phyloP scores from a whole-genome alignment of 2,888 invertebrate species.

The Nomada fucata region DNA sequence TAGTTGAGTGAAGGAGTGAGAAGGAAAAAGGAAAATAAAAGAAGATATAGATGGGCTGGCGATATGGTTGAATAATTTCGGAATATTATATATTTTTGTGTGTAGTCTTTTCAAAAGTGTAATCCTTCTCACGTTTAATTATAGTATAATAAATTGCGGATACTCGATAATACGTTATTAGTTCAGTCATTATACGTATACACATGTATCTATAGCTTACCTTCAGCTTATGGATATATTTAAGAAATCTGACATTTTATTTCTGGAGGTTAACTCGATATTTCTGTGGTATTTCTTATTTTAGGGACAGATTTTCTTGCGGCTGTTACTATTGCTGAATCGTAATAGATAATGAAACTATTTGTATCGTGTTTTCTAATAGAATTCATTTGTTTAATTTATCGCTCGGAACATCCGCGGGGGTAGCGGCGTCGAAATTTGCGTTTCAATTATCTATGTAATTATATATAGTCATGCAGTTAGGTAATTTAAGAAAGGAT shows the following conservation, averaged over 20 bases:
- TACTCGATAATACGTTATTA: neutral
- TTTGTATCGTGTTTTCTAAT: no score
- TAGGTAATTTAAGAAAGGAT: no score
- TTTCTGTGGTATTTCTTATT: neutral
- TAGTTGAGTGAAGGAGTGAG: neutral
- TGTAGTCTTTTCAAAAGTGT: neutral
- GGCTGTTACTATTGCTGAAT: no score
- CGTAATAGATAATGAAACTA: no score
- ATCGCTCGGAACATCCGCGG: no score
- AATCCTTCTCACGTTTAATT: conserved; percentile 18
- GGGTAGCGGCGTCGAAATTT: no score
- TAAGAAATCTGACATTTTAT: neutral
- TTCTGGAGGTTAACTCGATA: neutral
- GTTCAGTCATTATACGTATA: neutral
- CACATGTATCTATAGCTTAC: neutral
- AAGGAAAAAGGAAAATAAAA: neutral
- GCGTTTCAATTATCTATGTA: no score
- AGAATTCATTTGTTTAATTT: no score
- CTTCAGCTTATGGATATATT: neutral
- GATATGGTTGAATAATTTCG: conserved; percentile 2
- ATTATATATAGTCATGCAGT: no score
- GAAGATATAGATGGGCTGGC: no score
- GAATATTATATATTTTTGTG: conserved; percentile 10
- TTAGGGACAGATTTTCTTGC: no score
- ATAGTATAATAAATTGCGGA: neutral